phyloP scores from a whole-genome alignment of 2,888 invertebrate genomes.

The Arctia plantaginis region DNA sequence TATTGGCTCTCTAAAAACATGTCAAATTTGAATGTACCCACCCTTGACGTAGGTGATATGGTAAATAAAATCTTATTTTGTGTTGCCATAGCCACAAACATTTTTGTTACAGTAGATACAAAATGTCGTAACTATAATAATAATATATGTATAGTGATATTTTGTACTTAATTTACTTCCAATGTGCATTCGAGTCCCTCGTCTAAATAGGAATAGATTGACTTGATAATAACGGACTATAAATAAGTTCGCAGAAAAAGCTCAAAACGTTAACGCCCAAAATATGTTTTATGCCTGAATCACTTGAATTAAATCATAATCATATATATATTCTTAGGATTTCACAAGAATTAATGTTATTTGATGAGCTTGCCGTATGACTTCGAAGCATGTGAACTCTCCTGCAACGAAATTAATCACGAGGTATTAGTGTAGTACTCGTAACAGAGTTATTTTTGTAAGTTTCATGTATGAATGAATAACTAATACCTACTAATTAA shows the following conservation, averaged over 20 bases:
- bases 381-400: constrained; percentile 24
- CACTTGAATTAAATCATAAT: background rate
- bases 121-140: background rate
- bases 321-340: background rate
- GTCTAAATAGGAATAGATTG: background rate
- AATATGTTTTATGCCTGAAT: background rate
- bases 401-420: constrained; percentile 38
- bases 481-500: background rate
- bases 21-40: no score
- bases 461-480: constrained; percentile 35
- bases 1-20: no score
- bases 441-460: constrained; percentile 33
- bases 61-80: background rate
- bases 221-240: background rate
- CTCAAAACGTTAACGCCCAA: background rate
- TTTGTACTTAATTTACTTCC: background rate
- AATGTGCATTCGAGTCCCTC: background rate
- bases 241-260: background rate
- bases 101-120: background rate
- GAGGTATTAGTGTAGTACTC: constrained; percentile 14
- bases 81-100: background rate
- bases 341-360: constrained; percentile 1
- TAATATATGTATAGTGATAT: no score
- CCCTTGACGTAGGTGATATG: background rate
- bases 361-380: constrained; percentile 1